Evolutionary conservation across 2,888 invertebrate species (phyloP).

Genomic region (Synergus itoensis): DNA sequence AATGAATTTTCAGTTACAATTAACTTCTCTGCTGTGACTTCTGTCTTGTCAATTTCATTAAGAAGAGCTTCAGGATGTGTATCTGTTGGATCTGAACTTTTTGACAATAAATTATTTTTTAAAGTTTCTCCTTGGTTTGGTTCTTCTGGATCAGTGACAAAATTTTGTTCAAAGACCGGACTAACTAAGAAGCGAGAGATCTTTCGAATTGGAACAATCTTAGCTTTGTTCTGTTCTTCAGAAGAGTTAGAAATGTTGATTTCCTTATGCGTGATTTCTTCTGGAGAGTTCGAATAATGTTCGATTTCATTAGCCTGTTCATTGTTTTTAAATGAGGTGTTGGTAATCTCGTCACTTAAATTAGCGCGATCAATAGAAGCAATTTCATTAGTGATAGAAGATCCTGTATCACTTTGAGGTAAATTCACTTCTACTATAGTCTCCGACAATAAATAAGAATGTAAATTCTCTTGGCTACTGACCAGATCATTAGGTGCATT

Average conservation of each 20-base stretch:
- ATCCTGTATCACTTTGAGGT: constrained; percentile 49
- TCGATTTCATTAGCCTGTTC: constrained; percentile 39
- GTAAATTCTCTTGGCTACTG: constrained; percentile 67
- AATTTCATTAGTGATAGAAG: constrained; percentile 36
- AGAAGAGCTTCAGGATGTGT: background rate
- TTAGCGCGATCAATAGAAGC: constrained; percentile 9
- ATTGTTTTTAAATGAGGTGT: constrained; percentile 38
- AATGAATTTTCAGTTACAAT: background rate
- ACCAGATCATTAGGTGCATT: constrained; percentile 69
- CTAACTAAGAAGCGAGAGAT: constrained; percentile 91
- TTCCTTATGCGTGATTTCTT: constrained; percentile 45
- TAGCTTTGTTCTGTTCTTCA: constrained; percentile 60
- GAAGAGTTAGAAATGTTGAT: constrained; percentile 44
- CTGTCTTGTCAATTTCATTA: background rate
- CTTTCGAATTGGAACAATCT: constrained; percentile 80
- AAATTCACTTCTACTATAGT: constrained; percentile 59
- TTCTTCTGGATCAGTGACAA: constrained; percentile 42
- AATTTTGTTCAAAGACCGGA: constrained; percentile 84
- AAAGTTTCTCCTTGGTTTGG: background rate
- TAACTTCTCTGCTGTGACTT: background rate
- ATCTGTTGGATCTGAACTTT: background rate
- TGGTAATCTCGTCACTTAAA: background rate
- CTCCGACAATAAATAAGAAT: constrained; percentile 57
- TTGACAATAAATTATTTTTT: background rate
- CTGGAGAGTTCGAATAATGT: constrained; percentile 7